Conservation (phyloP, 2,888 invertebrate species). For the Spilosoma lubricipeda region DNA sequence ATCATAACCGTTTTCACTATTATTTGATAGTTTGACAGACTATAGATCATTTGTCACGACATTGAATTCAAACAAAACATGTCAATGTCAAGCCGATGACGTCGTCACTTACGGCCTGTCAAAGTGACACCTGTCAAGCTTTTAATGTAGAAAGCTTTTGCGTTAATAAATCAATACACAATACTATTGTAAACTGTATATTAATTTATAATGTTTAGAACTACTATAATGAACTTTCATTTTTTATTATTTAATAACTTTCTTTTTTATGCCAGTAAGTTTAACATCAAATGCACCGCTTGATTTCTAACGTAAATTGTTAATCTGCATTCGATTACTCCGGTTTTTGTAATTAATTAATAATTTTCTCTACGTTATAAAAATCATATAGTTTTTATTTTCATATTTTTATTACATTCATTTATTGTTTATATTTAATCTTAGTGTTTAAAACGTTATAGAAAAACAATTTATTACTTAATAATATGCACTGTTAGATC, state of each 20-base stretch:
- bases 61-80: slow-evolving; percentile 7
- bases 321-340: not conserved
- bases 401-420: not conserved
- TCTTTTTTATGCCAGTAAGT: not conserved
- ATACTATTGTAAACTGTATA: not conserved
- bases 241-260: not conserved
- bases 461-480: too few relatives aligned
- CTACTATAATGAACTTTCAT: not conserved
- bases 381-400: too few relatives aligned
- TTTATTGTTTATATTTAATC: not conserved
- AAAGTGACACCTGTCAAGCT: not conserved
- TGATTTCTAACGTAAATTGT: not conserved
- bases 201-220: not conserved
- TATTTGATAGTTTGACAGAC: slow-evolving; percentile 15
- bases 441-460: too few relatives aligned
- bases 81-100: slow-evolving; percentile 14
- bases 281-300: not conserved
- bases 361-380: too few relatives aligned
- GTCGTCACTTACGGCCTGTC: slow-evolving; percentile 14
- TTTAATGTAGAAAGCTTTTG: slow-evolving; percentile 8
- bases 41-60: not conserved
- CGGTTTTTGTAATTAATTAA: not conserved
- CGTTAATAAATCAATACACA: not conserved
- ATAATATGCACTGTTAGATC: too few relatives aligned
- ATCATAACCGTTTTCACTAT: not conserved